Percentiles rank a stretch among this genome's conserved stretches.
Conservation (phyloP, 1,140 invertebrate genomes). For the Amyelois transitella region DNA sequence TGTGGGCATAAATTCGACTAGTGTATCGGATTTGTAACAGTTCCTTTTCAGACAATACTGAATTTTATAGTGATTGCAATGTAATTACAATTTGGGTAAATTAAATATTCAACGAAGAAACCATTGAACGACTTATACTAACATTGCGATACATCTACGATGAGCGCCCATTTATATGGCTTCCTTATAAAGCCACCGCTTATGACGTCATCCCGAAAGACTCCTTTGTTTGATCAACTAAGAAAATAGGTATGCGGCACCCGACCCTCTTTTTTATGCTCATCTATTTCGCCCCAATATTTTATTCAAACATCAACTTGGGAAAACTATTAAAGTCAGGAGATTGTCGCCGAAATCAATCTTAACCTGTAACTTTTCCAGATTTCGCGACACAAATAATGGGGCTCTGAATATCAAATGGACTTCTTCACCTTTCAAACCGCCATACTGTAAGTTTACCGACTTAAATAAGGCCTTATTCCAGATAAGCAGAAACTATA, state of each 20-base stretch:
- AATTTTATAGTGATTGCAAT: not conserved
- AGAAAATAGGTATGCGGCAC: not conserved
- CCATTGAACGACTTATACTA: no score
- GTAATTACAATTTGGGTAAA: not conserved
- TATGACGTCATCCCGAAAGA: no score
- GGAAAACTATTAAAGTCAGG: constrained; percentile 30
- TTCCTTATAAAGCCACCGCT: no score
- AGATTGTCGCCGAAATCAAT: constrained; percentile 44
- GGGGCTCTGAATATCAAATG: constrained; percentile 49
- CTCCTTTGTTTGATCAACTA: no score
- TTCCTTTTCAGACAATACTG: not conserved
- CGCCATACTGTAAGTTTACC: constrained; percentile 6
- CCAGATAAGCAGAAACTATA: not conserved
- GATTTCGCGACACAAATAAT: constrained; percentile 38
- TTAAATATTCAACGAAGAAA: no score
- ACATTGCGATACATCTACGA: no score
- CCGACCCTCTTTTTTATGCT: not conserved
- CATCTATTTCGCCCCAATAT: constrained; percentile 18
- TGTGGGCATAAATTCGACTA: constrained; percentile 31
- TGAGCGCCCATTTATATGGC: no score
- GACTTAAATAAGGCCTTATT: not conserved
- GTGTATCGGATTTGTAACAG: constrained; percentile 13
- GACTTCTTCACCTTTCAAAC: constrained; percentile 41
- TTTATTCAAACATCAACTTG: constrained; percentile 29
- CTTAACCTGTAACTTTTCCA: constrained; percentile 37